These are phyloP conservation scores for Parazoanthus swiftii DNA, from an alignment of 92 coral and sea anemone genomes.

Conservation along the genomic window DNA sequence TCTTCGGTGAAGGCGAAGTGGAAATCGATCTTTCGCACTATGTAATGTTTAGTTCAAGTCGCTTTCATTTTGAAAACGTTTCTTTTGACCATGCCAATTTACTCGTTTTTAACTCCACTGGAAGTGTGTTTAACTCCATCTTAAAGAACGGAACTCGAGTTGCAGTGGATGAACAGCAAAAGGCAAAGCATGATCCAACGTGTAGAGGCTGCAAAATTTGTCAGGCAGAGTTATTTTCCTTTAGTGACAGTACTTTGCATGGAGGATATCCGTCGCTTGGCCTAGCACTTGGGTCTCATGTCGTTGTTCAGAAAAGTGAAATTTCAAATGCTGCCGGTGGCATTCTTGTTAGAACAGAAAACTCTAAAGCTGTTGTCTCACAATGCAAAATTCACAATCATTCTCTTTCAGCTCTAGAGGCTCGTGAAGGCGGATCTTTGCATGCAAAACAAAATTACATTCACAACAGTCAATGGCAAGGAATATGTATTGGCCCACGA, in stretches of 20 bases:
- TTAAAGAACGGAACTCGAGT: conserved; percentile 2
- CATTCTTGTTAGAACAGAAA: not conserved
- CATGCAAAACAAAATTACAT: not conserved
- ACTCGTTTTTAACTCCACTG: not conserved
- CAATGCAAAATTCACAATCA: not conserved
- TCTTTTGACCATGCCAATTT: conserved; percentile 2
- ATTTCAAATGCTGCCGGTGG: conserved; percentile 12
- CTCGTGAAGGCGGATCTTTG: not conserved
- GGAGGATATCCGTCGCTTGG: conserved; percentile 4
- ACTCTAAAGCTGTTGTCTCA: not conserved
- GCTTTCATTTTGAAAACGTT: not conserved
- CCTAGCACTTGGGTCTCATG: not conserved
- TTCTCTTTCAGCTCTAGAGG: not conserved
- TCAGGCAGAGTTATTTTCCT: not conserved
- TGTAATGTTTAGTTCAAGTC: not conserved
- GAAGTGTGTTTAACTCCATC: not conserved
- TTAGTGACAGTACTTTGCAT: not conserved
- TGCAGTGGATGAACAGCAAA: not conserved
- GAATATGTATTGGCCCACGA: conserved; percentile 19
- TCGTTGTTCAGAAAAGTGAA: not conserved
- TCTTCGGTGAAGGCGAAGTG: conserved; percentile 10
- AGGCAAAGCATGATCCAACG: not conserved
- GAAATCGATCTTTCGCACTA: not conserved
- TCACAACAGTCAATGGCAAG: not conserved
- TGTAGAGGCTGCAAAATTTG: not conserved